Evolutionary conservation across 2,797 vertebrate genomes (phyloP), one percentile per base, ranked within the genome.

Genomic region (Manis javanica): DNA sequence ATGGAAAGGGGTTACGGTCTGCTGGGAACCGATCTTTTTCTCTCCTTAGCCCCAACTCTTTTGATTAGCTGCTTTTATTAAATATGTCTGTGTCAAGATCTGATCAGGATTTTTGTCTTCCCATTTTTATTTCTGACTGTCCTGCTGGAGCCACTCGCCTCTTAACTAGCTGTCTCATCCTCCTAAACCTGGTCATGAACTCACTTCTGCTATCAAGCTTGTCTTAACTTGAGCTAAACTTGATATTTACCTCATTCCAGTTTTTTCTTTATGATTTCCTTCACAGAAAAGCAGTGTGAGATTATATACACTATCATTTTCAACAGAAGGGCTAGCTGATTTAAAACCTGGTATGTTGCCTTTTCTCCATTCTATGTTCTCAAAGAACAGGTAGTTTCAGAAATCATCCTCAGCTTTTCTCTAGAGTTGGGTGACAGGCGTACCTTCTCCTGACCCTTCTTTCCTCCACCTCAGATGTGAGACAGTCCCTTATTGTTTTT

Each of bases 391-490:
- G 49, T 37, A 42, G 79, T 84, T 83, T 87, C n/a, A 64, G 83
- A 71, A 90, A 49, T 46, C 42, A n/a, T 13, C 69, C 61, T 82
- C 10, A 71, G 89, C 74, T 89, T 92, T 75, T 79, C 89, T 87
- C 37, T 61, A 1, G 75, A 79, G 39, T 34, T 51, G 77, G 53
- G 55, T 9, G n/a, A 66, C 57, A 77, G 42, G 82, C 8, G 6
- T 74, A 64, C 49, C 46, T 78, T 71, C 77, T 94, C 64, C 69
- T 18, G 39, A 66, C 68, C 15, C 24, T 81, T 87, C 49, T 96
- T 61, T 66, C 24, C 88, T 49, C 2, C 23, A 68, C 59, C 2
- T 75, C n/a, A 63, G 75, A 9, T 34, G 34, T 21, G 34, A 90
- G 87, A 31, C 5, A 7, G 26, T 51, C 75, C 46, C 61, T 84